Percentiles rank a stretch among this genome's conserved stretches.
Conservation (phyloP, 1,140 invertebrate species). For the Cataglyphis hispanica region DNA sequence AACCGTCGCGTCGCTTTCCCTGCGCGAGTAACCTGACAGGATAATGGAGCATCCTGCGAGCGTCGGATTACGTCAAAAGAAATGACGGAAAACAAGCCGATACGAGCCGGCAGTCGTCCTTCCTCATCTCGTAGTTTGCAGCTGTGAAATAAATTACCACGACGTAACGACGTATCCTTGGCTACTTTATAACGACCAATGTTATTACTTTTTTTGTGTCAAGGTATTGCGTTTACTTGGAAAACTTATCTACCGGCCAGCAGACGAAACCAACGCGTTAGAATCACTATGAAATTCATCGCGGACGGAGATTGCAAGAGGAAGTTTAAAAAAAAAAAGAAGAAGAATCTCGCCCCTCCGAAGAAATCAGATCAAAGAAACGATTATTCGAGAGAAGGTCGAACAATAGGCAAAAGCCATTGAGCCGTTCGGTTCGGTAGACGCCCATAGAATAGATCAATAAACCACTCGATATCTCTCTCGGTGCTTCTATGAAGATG, state of each 20-base stretch:
- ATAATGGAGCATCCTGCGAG: slow-evolving; percentile 70
- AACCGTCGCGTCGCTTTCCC: slow-evolving; percentile 67
- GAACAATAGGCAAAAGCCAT: slow-evolving; percentile 78
- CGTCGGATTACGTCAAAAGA: slow-evolving; percentile 68
- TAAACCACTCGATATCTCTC: slow-evolving; percentile 81
- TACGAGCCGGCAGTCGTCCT: neutral
- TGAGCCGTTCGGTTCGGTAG: slow-evolving; percentile 73
- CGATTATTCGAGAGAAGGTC: slow-evolving; percentile 60
- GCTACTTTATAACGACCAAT: neutral
- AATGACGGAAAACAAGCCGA: slow-evolving; percentile 69
- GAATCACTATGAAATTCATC: slow-evolving; percentile 24
- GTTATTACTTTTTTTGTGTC: slow-evolving; percentile 13
- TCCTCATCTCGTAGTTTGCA: neutral
- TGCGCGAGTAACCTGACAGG: slow-evolving; percentile 67
- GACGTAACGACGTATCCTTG: neutral
- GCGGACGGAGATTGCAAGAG: neutral
- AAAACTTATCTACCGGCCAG: neutral
- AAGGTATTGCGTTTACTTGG: neutral
- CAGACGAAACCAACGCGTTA: neutral
- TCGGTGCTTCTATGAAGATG: slow-evolving; percentile 63
- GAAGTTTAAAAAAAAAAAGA: slow-evolving; percentile 29
- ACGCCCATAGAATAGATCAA: slow-evolving; percentile 76
- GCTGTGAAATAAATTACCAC: slow-evolving; percentile 35
- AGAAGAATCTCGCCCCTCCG: neutral
- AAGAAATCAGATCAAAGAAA: slow-evolving; percentile 70